Conservation (phyloP, 2,797 vertebrate species). For the Petrocephalus sullivani region DNA sequence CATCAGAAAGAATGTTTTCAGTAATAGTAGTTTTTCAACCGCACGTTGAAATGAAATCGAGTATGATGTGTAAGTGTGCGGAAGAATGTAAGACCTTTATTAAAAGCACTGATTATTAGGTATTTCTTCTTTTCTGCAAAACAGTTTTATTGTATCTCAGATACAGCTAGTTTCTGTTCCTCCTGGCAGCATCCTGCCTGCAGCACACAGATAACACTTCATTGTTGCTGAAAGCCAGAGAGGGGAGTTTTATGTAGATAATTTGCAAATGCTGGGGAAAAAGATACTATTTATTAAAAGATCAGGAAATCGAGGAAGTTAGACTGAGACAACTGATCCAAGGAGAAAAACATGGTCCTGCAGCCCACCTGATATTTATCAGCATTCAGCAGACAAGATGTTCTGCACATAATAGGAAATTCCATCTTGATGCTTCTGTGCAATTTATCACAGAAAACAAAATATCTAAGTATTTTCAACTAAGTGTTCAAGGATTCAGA, state of each 20-base stretch:
- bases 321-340: neutral
- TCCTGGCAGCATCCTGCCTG: neutral
- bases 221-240: neutral
- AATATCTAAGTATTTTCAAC: constrained; percentile 1
- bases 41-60: neutral
- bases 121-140: neutral
- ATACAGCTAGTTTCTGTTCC: constrained; percentile 9
- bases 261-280: neutral
- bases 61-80: neutral
- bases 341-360: neutral
- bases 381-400: neutral
- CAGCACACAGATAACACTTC: neutral
- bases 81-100: neutral
- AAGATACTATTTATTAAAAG: neutral
- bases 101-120: neutral
- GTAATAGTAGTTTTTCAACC: neutral
- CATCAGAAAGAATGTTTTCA: neutral
- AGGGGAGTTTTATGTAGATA: neutral
- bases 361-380: neutral
- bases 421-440: neutral
- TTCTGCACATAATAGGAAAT: neutral
- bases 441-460: neutral
- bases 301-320: neutral
- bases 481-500: neutral
- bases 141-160: neutral